These are phyloP conservation scores for Aythya baeri DNA, from an alignment of 2,113 vertebrate species.

Conservation along the genomic window DNA sequence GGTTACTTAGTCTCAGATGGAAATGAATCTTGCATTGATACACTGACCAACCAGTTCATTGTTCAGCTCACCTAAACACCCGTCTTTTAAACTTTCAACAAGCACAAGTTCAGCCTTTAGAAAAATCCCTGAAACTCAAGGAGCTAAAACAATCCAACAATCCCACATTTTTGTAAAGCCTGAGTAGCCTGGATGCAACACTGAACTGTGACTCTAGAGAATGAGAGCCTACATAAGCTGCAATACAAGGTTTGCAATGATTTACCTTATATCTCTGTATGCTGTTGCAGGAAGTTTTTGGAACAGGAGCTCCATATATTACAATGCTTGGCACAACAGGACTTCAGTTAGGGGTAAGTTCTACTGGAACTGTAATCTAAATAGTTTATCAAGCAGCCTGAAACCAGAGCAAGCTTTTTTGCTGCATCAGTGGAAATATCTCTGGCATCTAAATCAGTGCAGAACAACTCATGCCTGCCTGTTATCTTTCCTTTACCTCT, in stretches of 20 bases:
- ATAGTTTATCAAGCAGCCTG: background rate
- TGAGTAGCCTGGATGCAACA: background rate
- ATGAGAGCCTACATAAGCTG: background rate
- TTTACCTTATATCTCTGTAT: background rate
- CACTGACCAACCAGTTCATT: background rate
- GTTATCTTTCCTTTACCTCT: background rate
- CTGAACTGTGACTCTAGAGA: background rate
- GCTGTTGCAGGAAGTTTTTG: background rate
- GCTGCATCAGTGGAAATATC: background rate
- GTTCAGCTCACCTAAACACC: background rate
- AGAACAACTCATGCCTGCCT: background rate
- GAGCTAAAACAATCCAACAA: background rate
- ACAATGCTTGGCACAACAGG: background rate
- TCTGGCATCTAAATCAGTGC: background rate
- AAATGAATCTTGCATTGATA: background rate
- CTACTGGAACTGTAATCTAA: background rate
- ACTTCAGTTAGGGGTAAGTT: background rate
- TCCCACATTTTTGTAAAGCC: background rate
- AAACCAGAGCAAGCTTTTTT: background rate
- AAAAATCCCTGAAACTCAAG: background rate
- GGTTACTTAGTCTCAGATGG: background rate
- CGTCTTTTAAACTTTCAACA: background rate
- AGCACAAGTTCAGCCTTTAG: background rate
- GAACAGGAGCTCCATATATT: background rate
- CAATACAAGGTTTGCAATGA: background rate